phyloP scores from a whole-genome alignment of 2,888 invertebrate genomes.

The Eurytoma californica region DNA sequence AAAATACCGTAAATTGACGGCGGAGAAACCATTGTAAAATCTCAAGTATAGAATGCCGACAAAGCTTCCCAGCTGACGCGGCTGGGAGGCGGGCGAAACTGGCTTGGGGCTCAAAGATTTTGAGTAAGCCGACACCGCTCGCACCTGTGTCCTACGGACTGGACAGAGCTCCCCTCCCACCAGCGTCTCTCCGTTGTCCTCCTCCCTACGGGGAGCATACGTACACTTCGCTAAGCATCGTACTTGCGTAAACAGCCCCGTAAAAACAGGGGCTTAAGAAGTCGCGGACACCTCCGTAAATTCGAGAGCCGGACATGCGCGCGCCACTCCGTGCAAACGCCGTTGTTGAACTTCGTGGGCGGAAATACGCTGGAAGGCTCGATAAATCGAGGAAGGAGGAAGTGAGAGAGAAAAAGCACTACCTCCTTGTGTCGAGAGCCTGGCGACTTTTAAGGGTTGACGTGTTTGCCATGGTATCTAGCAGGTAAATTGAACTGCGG shows the following conservation, averaged over 20 bases:
- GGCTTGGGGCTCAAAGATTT: conserved; percentile 58
- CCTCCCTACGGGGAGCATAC: background rate
- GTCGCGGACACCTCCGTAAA: conserved; percentile 21
- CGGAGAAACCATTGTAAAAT: no score
- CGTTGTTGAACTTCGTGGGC: conserved; percentile 47
- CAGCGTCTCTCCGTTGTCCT: background rate
- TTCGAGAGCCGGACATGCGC: conserved; percentile 30
- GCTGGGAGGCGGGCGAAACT: background rate
- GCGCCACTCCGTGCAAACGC: background rate
- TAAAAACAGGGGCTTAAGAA: conserved; percentile 20
- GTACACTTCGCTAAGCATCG: conserved; percentile 40
- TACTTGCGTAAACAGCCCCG: conserved; percentile 2
- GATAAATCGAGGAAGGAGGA: conserved; percentile 42
- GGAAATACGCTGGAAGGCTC: conserved; percentile 49
- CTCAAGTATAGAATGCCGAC: no score
- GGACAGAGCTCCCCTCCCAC: background rate
- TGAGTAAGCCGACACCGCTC: conserved; percentile 63
- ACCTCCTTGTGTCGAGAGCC: conserved; percentile 7
- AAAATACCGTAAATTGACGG: no score
- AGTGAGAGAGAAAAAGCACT: background rate
- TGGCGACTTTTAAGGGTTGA: conserved; percentile 48
- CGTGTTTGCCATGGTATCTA: conserved; percentile 22
- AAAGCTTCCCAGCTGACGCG: background rate
- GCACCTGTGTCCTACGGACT: conserved; percentile 63
- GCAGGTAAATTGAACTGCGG: conserved; percentile 37